phyloP scores from a whole-genome alignment of 37 sponge, comb jelly and placozoan genomes.

The Aplysina aerophoba region DNA sequence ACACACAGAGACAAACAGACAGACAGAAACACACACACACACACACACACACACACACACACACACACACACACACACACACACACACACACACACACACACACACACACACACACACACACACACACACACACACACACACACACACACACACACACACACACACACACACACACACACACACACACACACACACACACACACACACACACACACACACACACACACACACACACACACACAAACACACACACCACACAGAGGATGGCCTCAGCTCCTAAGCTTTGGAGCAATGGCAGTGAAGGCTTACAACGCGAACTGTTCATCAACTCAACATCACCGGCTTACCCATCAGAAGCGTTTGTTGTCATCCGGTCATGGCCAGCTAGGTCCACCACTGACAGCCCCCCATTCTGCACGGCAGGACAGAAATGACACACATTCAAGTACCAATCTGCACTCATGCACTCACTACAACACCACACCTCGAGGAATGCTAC shows the following conservation, averaged over 20 bases:
- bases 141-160: slow-evolving; percentile 47
- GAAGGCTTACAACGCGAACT: not conserved
- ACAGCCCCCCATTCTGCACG: no score
- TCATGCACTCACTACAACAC: no score
- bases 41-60: slow-evolving; percentile 34
- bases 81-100: slow-evolving; percentile 16
- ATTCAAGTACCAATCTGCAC: no score
- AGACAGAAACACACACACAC: slow-evolving; percentile 32
- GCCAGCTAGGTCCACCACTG: no score
- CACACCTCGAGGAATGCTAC: no score
- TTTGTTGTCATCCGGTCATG: no score
- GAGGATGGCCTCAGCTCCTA: not conserved
- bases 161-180: slow-evolving; percentile 42
- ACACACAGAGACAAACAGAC: slow-evolving; percentile 32
- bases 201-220: not conserved
- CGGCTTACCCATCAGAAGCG: no score
- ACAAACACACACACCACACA: no score
- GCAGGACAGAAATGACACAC: no score
- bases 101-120: no score
- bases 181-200: slow-evolving; percentile 25
- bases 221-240: no score
- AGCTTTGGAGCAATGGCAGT: not conserved
- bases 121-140: slow-evolving; percentile 20
- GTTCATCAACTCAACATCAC: no score
- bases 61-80: slow-evolving; percentile 26